phyloP scores from a whole-genome alignment of 2,113 vertebrate species.

The Colistium nudipinnis region DNA sequence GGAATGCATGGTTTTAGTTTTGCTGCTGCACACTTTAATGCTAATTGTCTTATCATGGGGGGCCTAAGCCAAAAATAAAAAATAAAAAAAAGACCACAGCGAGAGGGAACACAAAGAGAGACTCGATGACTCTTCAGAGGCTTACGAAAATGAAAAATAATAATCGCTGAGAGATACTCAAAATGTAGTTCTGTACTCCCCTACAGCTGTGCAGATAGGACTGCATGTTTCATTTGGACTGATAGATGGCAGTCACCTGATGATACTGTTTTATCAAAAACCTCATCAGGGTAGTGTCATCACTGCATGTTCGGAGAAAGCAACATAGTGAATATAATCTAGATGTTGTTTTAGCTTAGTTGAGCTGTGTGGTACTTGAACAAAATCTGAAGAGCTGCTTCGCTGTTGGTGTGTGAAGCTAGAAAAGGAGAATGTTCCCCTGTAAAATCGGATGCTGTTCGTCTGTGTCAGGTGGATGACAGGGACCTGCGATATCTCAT shows the following conservation, averaged over 20 bases:
- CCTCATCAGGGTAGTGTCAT: slow-evolving; percentile 43
- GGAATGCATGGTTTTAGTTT: slow-evolving; percentile 73
- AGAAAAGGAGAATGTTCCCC: no score
- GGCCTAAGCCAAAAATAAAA: slow-evolving; percentile 49
- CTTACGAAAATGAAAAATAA: background rate
- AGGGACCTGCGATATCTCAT: slow-evolving; percentile 75
- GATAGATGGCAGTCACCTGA: slow-evolving; percentile 47
- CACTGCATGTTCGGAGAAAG: slow-evolving; percentile 66
- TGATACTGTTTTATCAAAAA: slow-evolving; percentile 18
- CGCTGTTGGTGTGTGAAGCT: no score
- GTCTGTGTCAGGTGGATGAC: slow-evolving; percentile 62
- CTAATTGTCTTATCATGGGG: slow-evolving; percentile 38
- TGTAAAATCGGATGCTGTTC: no score
- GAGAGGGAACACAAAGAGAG: slow-evolving; percentile 48
- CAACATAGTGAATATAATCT: slow-evolving; percentile 48
- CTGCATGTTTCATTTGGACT: slow-evolving; percentile 61
- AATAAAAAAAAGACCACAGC: slow-evolving; percentile 39
- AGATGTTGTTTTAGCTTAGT: slow-evolving; percentile 65
- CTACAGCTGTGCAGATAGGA: slow-evolving; percentile 47
- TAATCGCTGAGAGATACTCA: slow-evolving; percentile 27
- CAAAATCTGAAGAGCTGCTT: slow-evolving; percentile 45
- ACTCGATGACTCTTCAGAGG: slow-evolving; percentile 41
- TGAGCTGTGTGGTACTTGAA: slow-evolving; percentile 45
- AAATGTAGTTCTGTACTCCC: slow-evolving; percentile 40
- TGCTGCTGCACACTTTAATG: slow-evolving; percentile 52